Conservation (phyloP, 1,140 invertebrate species). For the Heliconius hewitsoni region DNA sequence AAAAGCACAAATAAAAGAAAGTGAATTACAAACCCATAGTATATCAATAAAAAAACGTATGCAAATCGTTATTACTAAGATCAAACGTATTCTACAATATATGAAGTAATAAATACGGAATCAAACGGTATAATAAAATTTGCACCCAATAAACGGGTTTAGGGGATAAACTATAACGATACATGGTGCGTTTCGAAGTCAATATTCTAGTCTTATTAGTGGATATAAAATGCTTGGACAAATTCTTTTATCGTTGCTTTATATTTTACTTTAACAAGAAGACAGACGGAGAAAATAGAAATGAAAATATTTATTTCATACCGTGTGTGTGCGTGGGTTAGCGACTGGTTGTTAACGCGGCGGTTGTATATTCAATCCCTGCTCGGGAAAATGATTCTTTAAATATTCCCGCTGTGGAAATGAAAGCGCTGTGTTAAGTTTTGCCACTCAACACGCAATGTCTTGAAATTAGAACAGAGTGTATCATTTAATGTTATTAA, state of each 20-base stretch:
- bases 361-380: too few species aligned
- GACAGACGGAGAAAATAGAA: background rate
- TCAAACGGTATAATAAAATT: background rate
- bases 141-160: slow-evolving; percentile 10
- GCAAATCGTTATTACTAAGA: background rate
- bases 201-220: background rate
- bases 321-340: background rate
- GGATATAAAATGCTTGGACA: background rate
- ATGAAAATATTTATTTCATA: background rate
- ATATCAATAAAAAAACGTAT: background rate
- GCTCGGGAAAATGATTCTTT: too few species aligned
- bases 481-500: too few species aligned
- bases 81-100: background rate
- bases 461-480: too few species aligned
- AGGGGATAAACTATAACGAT: slow-evolving; percentile 15
- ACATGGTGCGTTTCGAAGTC: background rate
- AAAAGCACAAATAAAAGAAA: too few species aligned
- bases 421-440: too few species aligned
- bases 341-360: too few species aligned
- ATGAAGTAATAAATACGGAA: slow-evolving; percentile 5
- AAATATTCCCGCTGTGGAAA: too few species aligned
- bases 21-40: background rate
- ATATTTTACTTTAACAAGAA: background rate
- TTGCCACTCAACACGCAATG: too few species aligned
- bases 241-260: background rate